Base-by-base conservation (phyloP, 2,797 vertebrate genomes). In the Hylomyscus alleni region DNA sequence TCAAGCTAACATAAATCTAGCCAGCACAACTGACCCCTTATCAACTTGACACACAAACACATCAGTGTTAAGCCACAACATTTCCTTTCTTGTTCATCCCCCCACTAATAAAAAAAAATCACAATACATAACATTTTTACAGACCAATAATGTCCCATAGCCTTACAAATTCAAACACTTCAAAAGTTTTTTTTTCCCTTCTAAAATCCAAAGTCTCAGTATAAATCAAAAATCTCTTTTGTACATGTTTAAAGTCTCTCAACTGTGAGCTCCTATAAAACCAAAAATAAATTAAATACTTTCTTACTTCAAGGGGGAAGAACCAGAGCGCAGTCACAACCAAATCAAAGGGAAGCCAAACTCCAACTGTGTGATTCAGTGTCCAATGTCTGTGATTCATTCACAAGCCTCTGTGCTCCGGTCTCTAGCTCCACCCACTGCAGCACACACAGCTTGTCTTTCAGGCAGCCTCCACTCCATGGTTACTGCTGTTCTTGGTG, bases 251-350 rank as follows among this genome's bases (percentile, higher is more conserved):
- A 14, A 85, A n/a, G 83, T 85, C 19, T 85, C 60, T 67, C 44
- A n/a, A 65, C 37, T 44, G 24, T 31, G 24, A 58, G 40, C 24
- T 83, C 81, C 60, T 67, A 67, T 67, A 85, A n/a, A 85, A 50
- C 22, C 3, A 50, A 85, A 65, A 85, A 67, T 65, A 67, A 85
- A 67, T 47, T 65, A 50, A 85, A 67, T 34, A n/a, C 20, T n/a
- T 85, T 85, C 60, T 67, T 85, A 67, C 60, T 85, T 85, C 60
- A 85, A n/a, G 83, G 22, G 31, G 83, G 40, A 50, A 85, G 40
- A 22, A n/a, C 83, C 83, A 85, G 83, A 44, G 60, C 44, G 50
- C 31, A 85, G 44, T 85, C 60, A 85, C 29, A 50, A 34, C 65
- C 29, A 50, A 82, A 62, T 29, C 81, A 62, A 84, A 83, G 37